Evolutionary conservation across 2,888 invertebrate genomes (phyloP).

Genomic region (Seladonia tumulorum): DNA sequence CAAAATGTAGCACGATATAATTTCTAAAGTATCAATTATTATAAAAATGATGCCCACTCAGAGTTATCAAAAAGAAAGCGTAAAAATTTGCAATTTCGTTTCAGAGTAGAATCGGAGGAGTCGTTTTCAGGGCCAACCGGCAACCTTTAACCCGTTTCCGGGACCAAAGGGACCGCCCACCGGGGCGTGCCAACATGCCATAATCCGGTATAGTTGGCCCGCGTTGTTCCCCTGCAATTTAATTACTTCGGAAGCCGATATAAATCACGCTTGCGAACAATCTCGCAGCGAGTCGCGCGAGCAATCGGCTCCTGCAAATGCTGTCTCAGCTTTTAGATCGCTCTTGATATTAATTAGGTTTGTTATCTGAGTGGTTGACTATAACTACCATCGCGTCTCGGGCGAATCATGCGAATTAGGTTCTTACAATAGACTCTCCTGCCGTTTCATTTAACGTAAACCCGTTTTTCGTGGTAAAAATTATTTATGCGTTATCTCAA

Average conservation of each 20-base stretch:
- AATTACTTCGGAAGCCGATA: slow-evolving; percentile 40
- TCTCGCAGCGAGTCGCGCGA: slow-evolving; percentile 10
- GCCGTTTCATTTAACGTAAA: background rate
- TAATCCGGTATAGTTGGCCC: slow-evolving; percentile 18
- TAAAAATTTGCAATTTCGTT: background rate
- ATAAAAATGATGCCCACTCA: background rate
- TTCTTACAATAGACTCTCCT: background rate
- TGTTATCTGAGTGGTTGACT: background rate
- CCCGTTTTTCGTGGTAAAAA: too few species aligned
- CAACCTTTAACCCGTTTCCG: background rate
- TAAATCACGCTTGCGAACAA: slow-evolving; percentile 33
- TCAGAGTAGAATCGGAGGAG: background rate
- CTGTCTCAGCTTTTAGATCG: slow-evolving; percentile 21
- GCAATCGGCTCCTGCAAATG: background rate
- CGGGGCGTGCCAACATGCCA: background rate
- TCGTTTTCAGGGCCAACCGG: background rate
- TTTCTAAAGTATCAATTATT: background rate
- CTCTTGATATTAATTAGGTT: slow-evolving; percentile 40
- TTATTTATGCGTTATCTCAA: too few species aligned
- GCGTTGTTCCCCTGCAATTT: slow-evolving; percentile 33
- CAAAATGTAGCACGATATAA: too few species aligned
- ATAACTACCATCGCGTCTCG: slow-evolving; percentile 2
- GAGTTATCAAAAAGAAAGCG: background rate
- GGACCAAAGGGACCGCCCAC: slow-evolving; percentile 22
- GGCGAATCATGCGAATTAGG: background rate